Base-by-base conservation (phyloP, 2,113 vertebrate genomes). In the Catharus minimus region DNA sequence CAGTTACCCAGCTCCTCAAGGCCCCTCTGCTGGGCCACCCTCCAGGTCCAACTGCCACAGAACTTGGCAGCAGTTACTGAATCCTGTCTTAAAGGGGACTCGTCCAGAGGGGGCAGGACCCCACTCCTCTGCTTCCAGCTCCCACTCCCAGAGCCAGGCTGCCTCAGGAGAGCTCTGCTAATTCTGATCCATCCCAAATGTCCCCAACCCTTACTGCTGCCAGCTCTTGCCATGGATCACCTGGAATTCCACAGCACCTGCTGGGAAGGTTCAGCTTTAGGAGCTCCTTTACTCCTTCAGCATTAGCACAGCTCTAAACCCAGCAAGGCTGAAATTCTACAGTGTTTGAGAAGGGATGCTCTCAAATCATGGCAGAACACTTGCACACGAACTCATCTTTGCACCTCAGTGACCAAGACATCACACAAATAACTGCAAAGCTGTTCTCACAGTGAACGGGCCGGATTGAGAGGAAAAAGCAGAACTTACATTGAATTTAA, bases 401-500 rank as follows among this genome's bases (percentile, higher is more conserved):
- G 19, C 44, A 64, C 21, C 36, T 33, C 30, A 5, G 19, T 28
- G 13, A 30, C 43, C 12, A 62, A 19, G 4, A 27, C n/a, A 60
- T 15, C 4, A 49, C 32, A 33, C 10, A 21, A 21, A 28, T 7
- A 60, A 53, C 8, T 30, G 21, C 38, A 32, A 18, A 30, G 49
- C 1, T 1, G 5, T 17, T 53, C 38, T 43, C 23, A 9, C 13
- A 26, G 9, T 1, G 32, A 38, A 50, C 0, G 1, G 38, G 68
- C 27, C 57, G 6, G 20, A 41, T 8, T 10, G 15, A 24, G 76
- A 38, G 53, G 36, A 17, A 83, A 13, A 86, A 13, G 3, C 16
- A 83, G 38, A 49, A 98, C 98, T 97, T 96, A 99, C 99, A 6
- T 99, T 99, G 90, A 99, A 99, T 60, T 99, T 99, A 27, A 99